A percentile compares a stretch with the other conserved stretches of the same genome.
These are phyloP conservation scores for Polydesmus complanatus DNA, from an alignment of 2,888 invertebrate genomes.

Conservation along the genomic window DNA sequence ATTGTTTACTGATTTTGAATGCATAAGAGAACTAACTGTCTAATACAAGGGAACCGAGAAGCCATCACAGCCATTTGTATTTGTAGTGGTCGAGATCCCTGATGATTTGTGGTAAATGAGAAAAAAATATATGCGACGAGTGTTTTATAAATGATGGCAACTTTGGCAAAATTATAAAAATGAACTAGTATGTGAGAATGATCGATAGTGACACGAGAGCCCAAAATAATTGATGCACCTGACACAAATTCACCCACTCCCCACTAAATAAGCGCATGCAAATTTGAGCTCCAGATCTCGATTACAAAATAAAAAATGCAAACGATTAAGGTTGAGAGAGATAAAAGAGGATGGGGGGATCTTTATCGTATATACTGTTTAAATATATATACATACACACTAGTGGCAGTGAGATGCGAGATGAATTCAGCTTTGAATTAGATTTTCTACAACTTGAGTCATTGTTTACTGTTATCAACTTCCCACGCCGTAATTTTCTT, in stretches of 20 bases:
- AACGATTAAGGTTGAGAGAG: not conserved
- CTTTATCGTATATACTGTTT: not conserved
- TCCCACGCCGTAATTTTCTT: no score
- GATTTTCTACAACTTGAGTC: no score
- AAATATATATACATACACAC: not conserved
- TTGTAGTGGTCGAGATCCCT: not conserved
- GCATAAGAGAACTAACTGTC: no score
- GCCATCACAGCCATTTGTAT: not conserved
- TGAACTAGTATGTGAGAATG: not conserved
- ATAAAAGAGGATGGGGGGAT: not conserved
- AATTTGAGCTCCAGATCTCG: not conserved
- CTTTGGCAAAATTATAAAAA: not conserved
- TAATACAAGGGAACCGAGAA: no score
- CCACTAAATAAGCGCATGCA: not conserved
- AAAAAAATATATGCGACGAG: not conserved
- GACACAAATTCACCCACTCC: not conserved
- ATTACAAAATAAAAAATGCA: not conserved
- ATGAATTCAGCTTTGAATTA: not conserved
- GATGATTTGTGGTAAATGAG: not conserved
- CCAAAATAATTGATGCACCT: no score
- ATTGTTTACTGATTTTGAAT: not conserved
- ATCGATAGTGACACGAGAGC: no score
- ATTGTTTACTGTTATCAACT: no score
- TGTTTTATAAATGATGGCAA: not conserved
- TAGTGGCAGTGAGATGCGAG: not conserved